phyloP scores from a whole-genome alignment of 2,888 invertebrate genomes.

The Idaea dimidiata region DNA sequence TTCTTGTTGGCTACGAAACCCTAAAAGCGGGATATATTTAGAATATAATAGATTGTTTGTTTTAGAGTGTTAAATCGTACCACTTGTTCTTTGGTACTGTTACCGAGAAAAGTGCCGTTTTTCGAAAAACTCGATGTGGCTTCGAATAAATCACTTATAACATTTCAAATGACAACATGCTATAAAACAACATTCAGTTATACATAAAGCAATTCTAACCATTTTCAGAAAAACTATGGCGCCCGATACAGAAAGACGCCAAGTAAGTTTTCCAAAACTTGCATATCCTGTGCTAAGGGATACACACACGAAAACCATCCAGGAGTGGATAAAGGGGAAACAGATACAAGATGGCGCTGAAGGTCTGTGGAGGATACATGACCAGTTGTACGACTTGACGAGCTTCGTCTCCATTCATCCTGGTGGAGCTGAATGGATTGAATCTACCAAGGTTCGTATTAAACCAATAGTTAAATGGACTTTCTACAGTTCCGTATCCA shows the following conservation, averaged over 20 bases:
- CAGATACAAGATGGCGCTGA: conserved; percentile 86
- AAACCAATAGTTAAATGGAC: too few species aligned
- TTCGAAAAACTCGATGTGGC: too few species aligned
- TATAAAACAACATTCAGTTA: too few species aligned
- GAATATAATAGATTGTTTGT: too few species aligned
- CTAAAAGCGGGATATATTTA: too few species aligned
- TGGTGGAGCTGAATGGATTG: conserved; percentile 90
- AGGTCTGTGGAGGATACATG: conserved; percentile 88
- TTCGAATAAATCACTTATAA: too few species aligned
- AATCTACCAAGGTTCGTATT: conserved; percentile 80
- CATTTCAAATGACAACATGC: too few species aligned
- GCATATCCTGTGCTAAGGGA: conserved; percentile 74
- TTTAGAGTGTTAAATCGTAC: too few species aligned
- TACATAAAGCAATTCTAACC: not conserved
- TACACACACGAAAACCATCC: conserved; percentile 56
- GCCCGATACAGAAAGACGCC: conserved; percentile 48
- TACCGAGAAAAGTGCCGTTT: too few species aligned
- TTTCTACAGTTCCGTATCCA: too few species aligned
- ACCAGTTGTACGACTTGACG: conserved; percentile 91
- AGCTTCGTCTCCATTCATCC: conserved; percentile 91
- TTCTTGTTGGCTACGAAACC: too few species aligned
- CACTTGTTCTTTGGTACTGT: too few species aligned
- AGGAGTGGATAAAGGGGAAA: conserved; percentile 84
- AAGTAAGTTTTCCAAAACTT: conserved; percentile 73
- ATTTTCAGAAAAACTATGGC: conserved; percentile 40